Base-by-base conservation (phyloP, 2,113 vertebrate genomes). In the Polyodon spathula region DNA sequence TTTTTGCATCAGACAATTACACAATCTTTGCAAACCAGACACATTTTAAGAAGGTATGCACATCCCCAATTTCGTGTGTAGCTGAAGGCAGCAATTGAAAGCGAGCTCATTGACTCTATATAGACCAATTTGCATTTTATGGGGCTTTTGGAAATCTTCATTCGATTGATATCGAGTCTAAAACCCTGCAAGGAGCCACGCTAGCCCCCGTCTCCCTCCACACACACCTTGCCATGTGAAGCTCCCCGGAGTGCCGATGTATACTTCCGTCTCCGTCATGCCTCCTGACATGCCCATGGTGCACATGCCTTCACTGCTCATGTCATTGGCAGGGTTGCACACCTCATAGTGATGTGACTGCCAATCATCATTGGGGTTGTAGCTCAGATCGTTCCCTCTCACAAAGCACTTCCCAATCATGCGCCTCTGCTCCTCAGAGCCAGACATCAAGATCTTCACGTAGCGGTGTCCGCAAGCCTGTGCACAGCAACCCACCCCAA, bases 401-500 rank as follows among this genome's bases (percentile, higher is more conserved):
- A 97, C 86, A 0, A 78, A 97, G 73, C 94, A 97, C 55, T 88
- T 92, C 40, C 95, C 95, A 4, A 95, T 84, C 93, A 98, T 97
- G 46, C 83, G 81, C 15, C 81, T 68, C 75, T 93, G 91, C 11
- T 91, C 86, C 59, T 89, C 89, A 0, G 38, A 6, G 11, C 84
- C 86, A 0, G 85, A 82, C 61, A 72, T 71, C 62, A 85, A 69
- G 63, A 94, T 75, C 68, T 84, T 85, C 40, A 89, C 85, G 59
- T 94, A 97, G 11, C 94, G 89, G 68, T 97, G 95, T 6, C 92
- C 94, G 1, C 94, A 98, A 6, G 92, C 92, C 95, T 98, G 75
- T 1, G 59, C 14, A 41, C 15, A 16, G 43, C 27, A 27, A 27
- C 27, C 27, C 27, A 27, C 3, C 27, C 27, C 27, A 27, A 27